Evolutionary conservation across 2,113 vertebrate species (phyloP).

Genomic region (Corapipo altera): DNA sequence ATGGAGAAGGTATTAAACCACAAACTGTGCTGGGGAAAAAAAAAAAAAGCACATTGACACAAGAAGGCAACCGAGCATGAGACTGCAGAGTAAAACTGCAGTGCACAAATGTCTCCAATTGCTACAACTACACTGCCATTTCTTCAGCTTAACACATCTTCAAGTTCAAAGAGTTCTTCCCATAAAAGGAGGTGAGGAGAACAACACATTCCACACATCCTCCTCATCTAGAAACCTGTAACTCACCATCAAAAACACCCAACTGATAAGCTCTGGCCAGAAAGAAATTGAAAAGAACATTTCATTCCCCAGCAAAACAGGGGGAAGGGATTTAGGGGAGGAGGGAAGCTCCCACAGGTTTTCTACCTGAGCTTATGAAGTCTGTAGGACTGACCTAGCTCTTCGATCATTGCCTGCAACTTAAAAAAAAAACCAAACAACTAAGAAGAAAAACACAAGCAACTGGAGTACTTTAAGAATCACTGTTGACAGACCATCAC

Average conservation of each 20-base stretch:
- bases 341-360: neutral
- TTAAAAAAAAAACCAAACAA: neutral
- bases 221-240: neutral
- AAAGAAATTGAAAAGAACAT: neutral
- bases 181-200: neutral
- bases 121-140: neutral
- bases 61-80: neutral
- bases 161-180: neutral
- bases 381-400: neutral
- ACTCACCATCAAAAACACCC: neutral
- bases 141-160: neutral
- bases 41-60: neutral
- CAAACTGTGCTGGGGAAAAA: neutral
- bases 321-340: neutral
- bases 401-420: neutral
- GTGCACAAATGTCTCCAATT: neutral
- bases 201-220: neutral
- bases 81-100: neutral
- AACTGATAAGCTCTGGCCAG: neutral
- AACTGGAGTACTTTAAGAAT: neutral
- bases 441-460: no score
- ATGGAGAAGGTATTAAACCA: neutral
- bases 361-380: neutral
- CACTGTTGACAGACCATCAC: neutral
- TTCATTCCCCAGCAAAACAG: neutral